phyloP scores from a whole-genome alignment of 2,797 vertebrate species.

The Caiman crocodilus region DNA sequence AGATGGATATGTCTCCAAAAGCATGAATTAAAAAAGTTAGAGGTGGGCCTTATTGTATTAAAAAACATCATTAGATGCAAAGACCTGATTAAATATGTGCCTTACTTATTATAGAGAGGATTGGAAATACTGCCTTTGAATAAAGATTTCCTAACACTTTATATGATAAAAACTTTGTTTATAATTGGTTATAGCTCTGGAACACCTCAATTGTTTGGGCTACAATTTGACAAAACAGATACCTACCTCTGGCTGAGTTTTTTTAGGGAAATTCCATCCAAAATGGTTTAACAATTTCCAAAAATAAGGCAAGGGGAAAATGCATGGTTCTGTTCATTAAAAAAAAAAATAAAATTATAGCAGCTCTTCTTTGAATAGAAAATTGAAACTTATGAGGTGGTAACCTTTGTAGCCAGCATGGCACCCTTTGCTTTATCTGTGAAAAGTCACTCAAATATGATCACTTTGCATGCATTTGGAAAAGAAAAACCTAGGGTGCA shows the following conservation, averaged over 20 bases:
- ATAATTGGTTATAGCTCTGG: neutral
- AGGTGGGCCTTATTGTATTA: neutral
- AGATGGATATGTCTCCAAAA: slow-evolving; percentile 6
- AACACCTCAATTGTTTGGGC: neutral
- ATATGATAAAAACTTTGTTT: neutral
- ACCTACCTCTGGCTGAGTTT: neutral
- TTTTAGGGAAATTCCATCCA: neutral
- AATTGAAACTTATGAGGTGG: neutral
- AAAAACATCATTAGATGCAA: neutral
- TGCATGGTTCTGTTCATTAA: neutral
- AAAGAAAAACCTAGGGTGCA: neutral
- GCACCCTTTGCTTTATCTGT: neutral
- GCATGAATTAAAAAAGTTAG: slow-evolving; percentile 45
- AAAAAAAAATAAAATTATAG: neutral
- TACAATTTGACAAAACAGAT: neutral
- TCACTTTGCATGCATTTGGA: neutral
- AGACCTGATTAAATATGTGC: neutral
- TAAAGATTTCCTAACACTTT: slow-evolving; percentile 4
- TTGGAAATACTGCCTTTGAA: neutral
- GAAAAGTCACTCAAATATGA: no score
- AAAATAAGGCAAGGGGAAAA: neutral
- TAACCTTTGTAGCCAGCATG: neutral
- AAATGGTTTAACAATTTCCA: neutral
- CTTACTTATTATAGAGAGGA: neutral
- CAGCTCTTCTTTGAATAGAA: neutral